Base-by-base conservation (phyloP, 2,113 vertebrate species). In the Grammomys dolichurus region DNA sequence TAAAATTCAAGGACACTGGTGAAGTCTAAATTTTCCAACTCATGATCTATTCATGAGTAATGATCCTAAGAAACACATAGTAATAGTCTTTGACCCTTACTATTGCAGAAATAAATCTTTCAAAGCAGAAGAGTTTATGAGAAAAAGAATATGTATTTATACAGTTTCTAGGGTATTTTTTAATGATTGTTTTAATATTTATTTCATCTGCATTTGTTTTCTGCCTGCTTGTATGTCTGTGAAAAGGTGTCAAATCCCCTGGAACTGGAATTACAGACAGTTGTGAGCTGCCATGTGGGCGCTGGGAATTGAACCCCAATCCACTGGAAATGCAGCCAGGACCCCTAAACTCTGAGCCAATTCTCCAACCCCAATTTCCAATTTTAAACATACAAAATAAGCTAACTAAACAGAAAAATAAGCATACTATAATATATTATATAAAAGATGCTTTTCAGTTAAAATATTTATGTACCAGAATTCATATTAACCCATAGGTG, bases 1-100 rank as follows among this genome's bases (percentile, higher is more conserved):
- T 93, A 65, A 93, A 96, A 93, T n/a, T 28, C 87, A 96, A 95
- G 76, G 89, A 86, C 70, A 87, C 91, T 81, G 70, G 28, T 72
- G 12, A 96, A 97, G 81, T 81, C 2, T n/a, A 70, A 31, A 95
- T 91, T 95, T 95, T 95, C 67, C n/a, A 95, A 93, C 36, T 80
- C 48, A 77, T 95, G 56, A 94, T 89, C 60, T 87, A 48, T 92
- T 93, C 75, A 19, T 93, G 20, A 91, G 56, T 69, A 81, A 84
- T 92, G 80, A 94, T 75, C 63, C 54, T 28, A 69, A 75, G 84
- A 56, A 92, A 84, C 81, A 36, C 33, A 76, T 3, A 65, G n/a
- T 51, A 17, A 75, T 43, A 84, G 40, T 13, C 48, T 2, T 28
- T 95, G 36, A 73, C 36, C 65, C 9, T 67, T 82, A 33, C 5